Percentiles rank a stretch among this genome's conserved stretches.
phyloP scores from a whole-genome alignment of 2,888 invertebrate genomes.

The Spisula solida region DNA sequence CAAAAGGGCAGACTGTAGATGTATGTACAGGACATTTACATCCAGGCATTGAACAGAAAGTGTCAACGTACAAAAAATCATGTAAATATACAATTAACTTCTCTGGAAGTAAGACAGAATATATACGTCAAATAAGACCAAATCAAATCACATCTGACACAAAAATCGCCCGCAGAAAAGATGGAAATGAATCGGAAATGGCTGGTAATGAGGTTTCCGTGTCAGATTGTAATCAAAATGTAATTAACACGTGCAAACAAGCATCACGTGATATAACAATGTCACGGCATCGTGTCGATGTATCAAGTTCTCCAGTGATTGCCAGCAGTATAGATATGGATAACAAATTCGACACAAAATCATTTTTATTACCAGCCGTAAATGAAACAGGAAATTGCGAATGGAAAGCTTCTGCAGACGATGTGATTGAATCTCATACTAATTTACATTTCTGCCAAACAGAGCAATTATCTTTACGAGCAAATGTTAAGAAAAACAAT shows the following conservation, averaged over 20 bases:
- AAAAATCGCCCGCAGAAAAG: neutral
- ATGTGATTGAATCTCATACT: conserved; percentile 21
- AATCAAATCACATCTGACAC: neutral
- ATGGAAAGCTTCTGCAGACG: conserved; percentile 37
- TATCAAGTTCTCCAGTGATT: conserved; percentile 3
- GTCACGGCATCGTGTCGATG: conserved; percentile 24
- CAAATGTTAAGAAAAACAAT: conserved; percentile 44
- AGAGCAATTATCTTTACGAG: conserved; percentile 48
- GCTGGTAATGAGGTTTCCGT: conserved; percentile 23
- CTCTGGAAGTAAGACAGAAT: neutral
- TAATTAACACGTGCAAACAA: conserved; percentile 30
- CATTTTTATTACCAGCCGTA: conserved; percentile 47
- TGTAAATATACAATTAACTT: neutral
- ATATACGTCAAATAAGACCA: neutral
- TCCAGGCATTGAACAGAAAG: neutral
- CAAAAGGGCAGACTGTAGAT: neutral
- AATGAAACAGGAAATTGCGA: conserved; percentile 52
- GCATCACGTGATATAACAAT: neutral
- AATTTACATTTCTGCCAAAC: conserved; percentile 21
- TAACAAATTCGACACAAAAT: conserved; percentile 33
- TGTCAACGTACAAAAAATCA: neutral
- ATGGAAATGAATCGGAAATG: conserved; percentile 5
- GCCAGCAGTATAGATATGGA: conserved; percentile 20
- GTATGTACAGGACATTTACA: neutral
- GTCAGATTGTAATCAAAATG: conserved; percentile 35